A percentile compares a stretch with the other conserved stretches of the same genome.
phyloP scores from a whole-genome alignment of 2,797 vertebrate genomes.

The Echiichthys vipera region DNA sequence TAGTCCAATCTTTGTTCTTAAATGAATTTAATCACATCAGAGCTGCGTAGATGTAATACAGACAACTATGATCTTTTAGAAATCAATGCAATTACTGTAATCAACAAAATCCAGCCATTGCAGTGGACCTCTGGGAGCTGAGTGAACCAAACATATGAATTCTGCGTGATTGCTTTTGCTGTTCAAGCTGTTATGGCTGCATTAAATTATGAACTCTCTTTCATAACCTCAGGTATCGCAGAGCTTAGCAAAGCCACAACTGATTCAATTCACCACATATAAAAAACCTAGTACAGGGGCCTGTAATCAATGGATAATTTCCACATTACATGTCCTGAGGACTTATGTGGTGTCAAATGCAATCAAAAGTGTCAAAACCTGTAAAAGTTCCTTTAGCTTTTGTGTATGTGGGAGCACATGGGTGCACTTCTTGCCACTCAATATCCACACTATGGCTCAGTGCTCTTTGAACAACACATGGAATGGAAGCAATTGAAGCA shows the following conservation, averaged over 20 bases:
- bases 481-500: too few species aligned
- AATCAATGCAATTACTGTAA: constrained; percentile 76
- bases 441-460: constrained; percentile 51
- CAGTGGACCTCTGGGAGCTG: constrained; percentile 66
- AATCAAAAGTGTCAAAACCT: constrained; percentile 81
- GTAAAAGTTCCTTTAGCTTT: constrained; percentile 63
- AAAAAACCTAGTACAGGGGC: constrained; percentile 60
- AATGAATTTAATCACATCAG: constrained; percentile 54
- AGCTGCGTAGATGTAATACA: constrained; percentile 59
- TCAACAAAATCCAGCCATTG: constrained; percentile 69
- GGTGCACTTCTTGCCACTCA: constrained; percentile 55
- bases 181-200: constrained; percentile 66
- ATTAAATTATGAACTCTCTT: constrained; percentile 73
- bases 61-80: constrained; percentile 57
- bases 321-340: constrained; percentile 72
- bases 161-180: constrained; percentile 71
- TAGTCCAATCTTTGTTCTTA: constrained; percentile 46
- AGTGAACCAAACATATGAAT: constrained; percentile 58
- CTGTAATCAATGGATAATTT: constrained; percentile 81
- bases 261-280: constrained; percentile 77
- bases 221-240: constrained; percentile 78
- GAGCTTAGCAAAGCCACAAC: constrained; percentile 63
- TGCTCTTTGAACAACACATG: constrained; percentile 73
- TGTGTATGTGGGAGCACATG: constrained; percentile 23
- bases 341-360: constrained; percentile 70